phyloP scores from a whole-genome alignment of 2,888 invertebrate genomes.

The Hypomecis punctinalis region DNA sequence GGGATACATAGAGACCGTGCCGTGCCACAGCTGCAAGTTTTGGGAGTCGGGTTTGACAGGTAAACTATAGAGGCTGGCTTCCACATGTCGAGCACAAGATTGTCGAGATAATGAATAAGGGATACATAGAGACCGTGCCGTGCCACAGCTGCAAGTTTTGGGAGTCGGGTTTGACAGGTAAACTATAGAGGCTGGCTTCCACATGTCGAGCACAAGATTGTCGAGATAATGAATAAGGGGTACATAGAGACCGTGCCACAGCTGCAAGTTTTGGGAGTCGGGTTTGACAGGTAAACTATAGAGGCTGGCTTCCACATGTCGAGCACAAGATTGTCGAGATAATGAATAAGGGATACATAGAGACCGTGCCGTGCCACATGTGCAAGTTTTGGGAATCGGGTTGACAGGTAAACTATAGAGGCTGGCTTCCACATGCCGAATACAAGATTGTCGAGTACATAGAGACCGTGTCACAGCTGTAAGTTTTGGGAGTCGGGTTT shows the following conservation, averaged over 20 bases:
- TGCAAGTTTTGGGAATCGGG: conserved; percentile 96
- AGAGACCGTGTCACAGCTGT: conserved; percentile 96
- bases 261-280: conserved; percentile 95
- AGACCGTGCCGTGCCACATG: conserved; percentile 96
- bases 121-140: conserved; percentile 95
- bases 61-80: conserved; percentile 31
- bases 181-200: conserved; percentile 59
- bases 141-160: conserved; percentile 94
- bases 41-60: conserved; percentile 95
- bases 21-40: conserved; percentile 94
- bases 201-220: conserved; percentile 94
- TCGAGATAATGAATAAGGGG: conserved; percentile 96
- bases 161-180: conserved; percentile 94
- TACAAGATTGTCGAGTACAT: conserved; percentile 95
- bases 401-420: conserved; percentile 83
- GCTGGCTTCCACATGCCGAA: conserved; percentile 88
- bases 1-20: conserved; percentile 95
- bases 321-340: conserved; percentile 95
- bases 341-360: conserved; percentile 95
- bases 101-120: conserved; percentile 95
- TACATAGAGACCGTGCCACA: conserved; percentile 96
- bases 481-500: conserved; percentile 96
- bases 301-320: conserved; percentile 87
- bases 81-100: conserved; percentile 95
- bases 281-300: conserved; percentile 87